Percentiles rank a stretch among this genome's conserved stretches.
Conservation (phyloP, 2,888 invertebrate species). For the Chrysolina americana region DNA sequence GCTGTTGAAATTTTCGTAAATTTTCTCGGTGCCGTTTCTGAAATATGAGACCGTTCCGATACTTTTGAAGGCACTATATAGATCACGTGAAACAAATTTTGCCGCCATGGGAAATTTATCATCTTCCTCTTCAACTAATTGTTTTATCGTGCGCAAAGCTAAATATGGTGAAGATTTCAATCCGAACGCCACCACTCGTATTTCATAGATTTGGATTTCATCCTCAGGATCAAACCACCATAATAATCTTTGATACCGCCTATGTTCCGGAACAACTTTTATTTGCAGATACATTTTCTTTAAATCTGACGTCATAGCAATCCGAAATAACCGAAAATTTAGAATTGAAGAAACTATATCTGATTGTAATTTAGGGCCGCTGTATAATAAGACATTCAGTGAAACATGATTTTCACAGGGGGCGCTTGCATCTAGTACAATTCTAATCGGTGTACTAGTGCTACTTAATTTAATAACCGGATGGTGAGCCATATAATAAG, state of each 20-base stretch:
- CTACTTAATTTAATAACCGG: constrained; percentile 7
- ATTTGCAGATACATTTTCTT: constrained; percentile 17
- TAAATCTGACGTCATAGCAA: constrained; percentile 22
- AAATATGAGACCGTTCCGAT: too few species aligned
- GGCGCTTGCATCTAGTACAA: constrained; percentile 26
- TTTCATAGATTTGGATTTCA: constrained; percentile 23
- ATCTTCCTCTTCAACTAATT: constrained; percentile 14
- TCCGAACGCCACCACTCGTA: constrained; percentile 26
- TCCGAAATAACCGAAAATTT: constrained; percentile 27
- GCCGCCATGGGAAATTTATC: constrained; percentile 12
- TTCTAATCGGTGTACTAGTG: constrained; percentile 11
- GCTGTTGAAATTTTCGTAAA: too few species aligned
- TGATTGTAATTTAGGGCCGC: constrained; percentile 21
- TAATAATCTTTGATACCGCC: constrained; percentile 28
- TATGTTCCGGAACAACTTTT: constrained; percentile 18
- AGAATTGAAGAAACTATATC: constrained; percentile 18
- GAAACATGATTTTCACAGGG: constrained; percentile 20
- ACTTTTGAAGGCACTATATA: too few species aligned
- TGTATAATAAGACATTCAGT: constrained; percentile 25
- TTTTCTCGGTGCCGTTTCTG: too few species aligned
- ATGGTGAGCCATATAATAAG: constrained; percentile 19
- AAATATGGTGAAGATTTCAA: constrained; percentile 31
- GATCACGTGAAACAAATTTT: constrained; percentile 2
- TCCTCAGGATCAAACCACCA: constrained; percentile 28
- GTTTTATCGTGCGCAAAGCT: constrained; percentile 24